phyloP scores from a whole-genome alignment of 2,797 vertebrate genomes.

The Spinibarbus caldwelli region DNA sequence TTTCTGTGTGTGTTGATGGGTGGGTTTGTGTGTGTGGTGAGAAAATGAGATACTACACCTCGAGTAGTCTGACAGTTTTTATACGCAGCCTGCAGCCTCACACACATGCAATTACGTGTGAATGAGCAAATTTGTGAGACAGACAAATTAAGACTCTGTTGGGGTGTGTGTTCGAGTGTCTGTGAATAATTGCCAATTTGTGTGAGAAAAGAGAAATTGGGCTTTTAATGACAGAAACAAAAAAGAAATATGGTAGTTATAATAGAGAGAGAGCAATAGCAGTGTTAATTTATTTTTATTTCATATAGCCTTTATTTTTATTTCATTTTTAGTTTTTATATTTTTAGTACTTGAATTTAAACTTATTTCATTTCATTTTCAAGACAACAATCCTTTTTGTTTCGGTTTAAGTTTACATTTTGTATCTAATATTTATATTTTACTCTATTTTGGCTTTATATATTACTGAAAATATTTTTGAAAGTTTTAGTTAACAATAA shows the following conservation, averaged over 20 bases:
- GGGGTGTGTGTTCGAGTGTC: conserved; percentile 7
- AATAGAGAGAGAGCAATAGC: not conserved
- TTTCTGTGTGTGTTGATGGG: not conserved
- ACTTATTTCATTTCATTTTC: no score
- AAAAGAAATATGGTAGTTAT: not conserved
- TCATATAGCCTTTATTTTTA: not conserved
- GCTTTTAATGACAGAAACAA: conserved; percentile 1
- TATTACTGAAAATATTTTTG: no score
- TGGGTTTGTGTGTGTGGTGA: conserved; percentile 22
- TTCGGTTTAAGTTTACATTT: no score
- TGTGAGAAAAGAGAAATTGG: not conserved
- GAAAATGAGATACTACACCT: conserved; percentile 2
- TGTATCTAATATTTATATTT: no score
- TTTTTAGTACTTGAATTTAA: not conserved
- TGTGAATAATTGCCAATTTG: conserved; percentile 18
- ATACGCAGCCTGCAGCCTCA: conserved; percentile 14
- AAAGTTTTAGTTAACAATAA: not conserved
- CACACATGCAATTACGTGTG: conserved; percentile 28
- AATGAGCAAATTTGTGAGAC: conserved; percentile 32
- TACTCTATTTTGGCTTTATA: not conserved
- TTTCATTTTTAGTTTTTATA: not conserved
- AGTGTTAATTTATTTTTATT: not conserved
- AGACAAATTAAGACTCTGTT: conserved; percentile 27
- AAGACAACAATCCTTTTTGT: no score
- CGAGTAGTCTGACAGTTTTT: conserved; percentile 7